These are phyloP conservation scores for Rousettus leschenaultii DNA, from an alignment of 2,113 vertebrate genomes.

Conservation along the genomic window DNA sequence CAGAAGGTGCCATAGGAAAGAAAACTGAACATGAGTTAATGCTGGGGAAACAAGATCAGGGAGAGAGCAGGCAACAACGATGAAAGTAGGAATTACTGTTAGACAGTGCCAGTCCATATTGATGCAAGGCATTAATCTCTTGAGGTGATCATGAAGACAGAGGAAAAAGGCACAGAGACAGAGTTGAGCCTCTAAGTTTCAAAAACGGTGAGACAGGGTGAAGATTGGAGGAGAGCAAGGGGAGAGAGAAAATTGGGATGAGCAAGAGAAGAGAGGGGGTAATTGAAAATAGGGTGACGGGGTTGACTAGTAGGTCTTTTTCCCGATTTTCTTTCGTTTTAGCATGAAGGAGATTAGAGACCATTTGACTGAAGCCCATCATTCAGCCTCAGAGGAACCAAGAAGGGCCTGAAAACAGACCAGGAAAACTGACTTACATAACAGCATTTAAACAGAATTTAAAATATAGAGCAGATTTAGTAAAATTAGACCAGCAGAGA, in stretches of 20 bases:
- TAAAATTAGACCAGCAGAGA: background rate
- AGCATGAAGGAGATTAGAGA: background rate
- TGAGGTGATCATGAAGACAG: background rate
- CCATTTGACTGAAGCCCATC: background rate
- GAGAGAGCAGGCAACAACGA: background rate
- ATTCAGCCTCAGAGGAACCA: background rate
- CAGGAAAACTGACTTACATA: background rate
- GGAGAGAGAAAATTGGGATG: background rate
- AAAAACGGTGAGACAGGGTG: background rate
- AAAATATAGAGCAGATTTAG: background rate
- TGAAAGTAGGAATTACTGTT: background rate
- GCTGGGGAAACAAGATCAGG: background rate
- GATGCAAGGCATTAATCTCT: background rate
- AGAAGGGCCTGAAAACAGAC: background rate
- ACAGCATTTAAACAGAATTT: background rate
- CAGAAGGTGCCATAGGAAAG: background rate
- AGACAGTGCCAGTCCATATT: background rate
- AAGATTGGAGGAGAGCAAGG: background rate
- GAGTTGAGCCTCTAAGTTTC: background rate
- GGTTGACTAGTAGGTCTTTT: background rate
- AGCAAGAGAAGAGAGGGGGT: background rate
- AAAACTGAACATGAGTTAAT: background rate
- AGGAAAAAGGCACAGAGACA: background rate
- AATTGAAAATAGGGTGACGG: background rate
- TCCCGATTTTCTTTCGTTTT: background rate